Base-by-base conservation (phyloP, 2,888 invertebrate species). In the Pseudeuparius sepicola region DNA sequence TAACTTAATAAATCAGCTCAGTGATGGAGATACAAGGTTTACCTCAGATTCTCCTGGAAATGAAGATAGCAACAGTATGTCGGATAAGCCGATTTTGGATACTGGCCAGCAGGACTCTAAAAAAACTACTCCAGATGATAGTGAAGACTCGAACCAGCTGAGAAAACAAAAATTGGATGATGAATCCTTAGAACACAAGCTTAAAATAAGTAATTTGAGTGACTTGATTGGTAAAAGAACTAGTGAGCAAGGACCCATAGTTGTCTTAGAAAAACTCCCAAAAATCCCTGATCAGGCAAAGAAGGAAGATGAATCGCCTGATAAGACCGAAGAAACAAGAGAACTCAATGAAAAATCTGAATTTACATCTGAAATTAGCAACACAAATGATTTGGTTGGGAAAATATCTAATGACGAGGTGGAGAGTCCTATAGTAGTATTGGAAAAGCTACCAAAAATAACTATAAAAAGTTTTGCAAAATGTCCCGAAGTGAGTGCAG, bases 1-100 rank as follows among this genome's bases (percentile, higher is more conserved):
- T 5, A 73, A 74, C 54, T 68, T 94, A 18, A 88, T 93, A 56
- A 67, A 70, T 25, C 73, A 79, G 43, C 63, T 90, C 32, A 78
- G 76, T 35, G 72, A 70, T 50, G 81, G 80, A 11, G 81, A 85
- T 52, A 74, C 75, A 40, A 72, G 73, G 39, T 56, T 70, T 40
- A 67, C 67, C 17, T 60, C 67, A 10, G 71, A 73, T 41, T 68
- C 72, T 14, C 64, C 72, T 27, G 66, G 71, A 10, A 75, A 75
- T 51, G 75, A 75, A 49, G 75, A 75, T 46, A 78, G 75, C 50
- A 75, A 75, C 46, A 60, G 67, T 41, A 67, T 69, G 49, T 63
- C 65, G 16, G 71, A 72, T 37, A 69, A 70, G 52, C 68, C 70
- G 4, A 63, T 66, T 24, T 63, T 65, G 15, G 72, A 72, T 46